Percentiles rank a stretch among this genome's conserved stretches.
Evolutionary conservation across 2,888 invertebrate species (phyloP).

Genomic region (Oligia latruncula): DNA sequence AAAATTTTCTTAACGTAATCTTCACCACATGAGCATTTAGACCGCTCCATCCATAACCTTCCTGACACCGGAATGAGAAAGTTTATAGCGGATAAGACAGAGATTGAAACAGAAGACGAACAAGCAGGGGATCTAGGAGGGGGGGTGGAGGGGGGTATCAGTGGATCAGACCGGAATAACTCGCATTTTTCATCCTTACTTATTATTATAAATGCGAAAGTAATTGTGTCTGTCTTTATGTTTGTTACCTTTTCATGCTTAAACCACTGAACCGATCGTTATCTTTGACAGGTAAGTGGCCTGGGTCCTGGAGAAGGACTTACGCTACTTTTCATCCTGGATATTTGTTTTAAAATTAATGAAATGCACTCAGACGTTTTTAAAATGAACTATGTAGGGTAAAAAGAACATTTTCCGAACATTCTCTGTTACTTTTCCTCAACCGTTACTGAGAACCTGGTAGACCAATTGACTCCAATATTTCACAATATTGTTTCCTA

Average conservation of each 20-base stretch:
- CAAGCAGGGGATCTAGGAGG: too few relatives aligned
- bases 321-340: not conserved
- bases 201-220: not conserved
- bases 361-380: not conserved
- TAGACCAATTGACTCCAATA: conserved; percentile 31
- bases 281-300: not conserved
- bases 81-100: too few relatives aligned
- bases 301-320: not conserved
- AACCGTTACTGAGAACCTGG: conserved; percentile 48
- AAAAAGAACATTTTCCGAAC: conserved; percentile 23
- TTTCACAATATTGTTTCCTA: conserved; percentile 39
- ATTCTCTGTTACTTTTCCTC: conserved; percentile 48
- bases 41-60: not conserved
- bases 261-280: not conserved
- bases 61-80: not conserved
- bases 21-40: not conserved
- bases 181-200: not conserved
- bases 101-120: too few relatives aligned
- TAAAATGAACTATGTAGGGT: too few relatives aligned
- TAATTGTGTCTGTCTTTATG: not conserved
- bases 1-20: not conserved
- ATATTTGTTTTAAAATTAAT: not conserved
- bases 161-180: too few relatives aligned
- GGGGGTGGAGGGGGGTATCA: too few relatives aligned
- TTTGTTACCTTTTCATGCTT: not conserved